phyloP scores from a whole-genome alignment of 2,797 vertebrate genomes.

The Monodelphis domestica region DNA sequence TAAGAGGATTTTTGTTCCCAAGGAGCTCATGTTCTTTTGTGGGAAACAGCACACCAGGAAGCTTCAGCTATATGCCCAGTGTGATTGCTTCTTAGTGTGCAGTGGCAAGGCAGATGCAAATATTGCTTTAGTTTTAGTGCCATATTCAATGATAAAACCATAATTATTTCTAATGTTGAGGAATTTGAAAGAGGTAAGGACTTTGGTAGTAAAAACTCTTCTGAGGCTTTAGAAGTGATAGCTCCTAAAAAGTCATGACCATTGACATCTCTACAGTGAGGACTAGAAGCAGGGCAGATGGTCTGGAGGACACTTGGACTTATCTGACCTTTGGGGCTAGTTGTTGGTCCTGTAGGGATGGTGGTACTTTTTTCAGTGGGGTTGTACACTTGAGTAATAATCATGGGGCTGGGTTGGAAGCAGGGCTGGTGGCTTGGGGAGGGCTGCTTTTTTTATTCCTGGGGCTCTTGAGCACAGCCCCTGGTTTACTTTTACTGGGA shows the following conservation, averaged over 20 bases:
- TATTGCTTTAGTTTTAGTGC: not conserved
- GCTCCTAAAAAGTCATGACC: not conserved
- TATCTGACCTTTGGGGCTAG: not conserved
- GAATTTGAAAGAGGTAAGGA: not conserved
- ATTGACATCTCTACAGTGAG: not conserved
- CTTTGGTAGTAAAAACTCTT: not conserved
- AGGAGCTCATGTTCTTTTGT: not conserved
- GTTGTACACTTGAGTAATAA: not conserved
- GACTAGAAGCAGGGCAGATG: not conserved
- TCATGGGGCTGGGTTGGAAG: not conserved
- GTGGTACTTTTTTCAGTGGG: not conserved
- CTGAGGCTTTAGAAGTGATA: not conserved
- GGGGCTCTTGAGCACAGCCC: not conserved
- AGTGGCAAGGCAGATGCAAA: not conserved
- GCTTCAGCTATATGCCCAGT: not conserved
- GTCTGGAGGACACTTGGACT: not conserved
- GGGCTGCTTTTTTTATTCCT: not conserved
- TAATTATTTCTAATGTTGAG: not conserved
- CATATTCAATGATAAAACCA: not conserved
- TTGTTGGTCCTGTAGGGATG: not conserved
- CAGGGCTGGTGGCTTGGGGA: not conserved
- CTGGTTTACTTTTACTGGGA: not conserved
- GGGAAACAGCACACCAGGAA: not conserved
- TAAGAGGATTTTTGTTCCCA: not conserved
- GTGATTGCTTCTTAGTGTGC: not conserved